Base-by-base conservation (phyloP, 2,888 invertebrate species). In the Hesperia comma region DNA sequence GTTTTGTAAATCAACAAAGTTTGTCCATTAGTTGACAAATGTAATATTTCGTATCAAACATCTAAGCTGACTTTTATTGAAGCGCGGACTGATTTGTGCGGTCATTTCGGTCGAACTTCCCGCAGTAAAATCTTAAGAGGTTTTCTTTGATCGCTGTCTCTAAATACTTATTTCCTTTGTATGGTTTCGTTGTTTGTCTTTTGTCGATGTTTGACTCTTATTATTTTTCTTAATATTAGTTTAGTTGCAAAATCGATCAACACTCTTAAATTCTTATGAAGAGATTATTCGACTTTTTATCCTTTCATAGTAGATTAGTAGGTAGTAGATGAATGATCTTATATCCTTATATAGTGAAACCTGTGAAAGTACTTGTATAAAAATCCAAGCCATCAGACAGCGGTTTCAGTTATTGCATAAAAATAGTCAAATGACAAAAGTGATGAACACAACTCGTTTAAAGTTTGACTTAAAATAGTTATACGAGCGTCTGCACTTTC, bases 61-160 rank as follows among this genome's bases (percentile, higher is more conserved):
- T 43, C 40, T 17, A 12, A 19, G 43, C 12, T 41, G 64, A 66
- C 53, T 66, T 66, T 66, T 60, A 60, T 66, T 51, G 64, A 53
- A 32, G 33, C 41, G 60, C 19, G 12, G 43, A 54, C 43, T 17
- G 58, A 60, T 41, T 66, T 60, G 53, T 43, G 21, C 54, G 21
- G 32, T 66, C 53, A 43, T 46, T 60, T 32, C 40, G 53, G 60
- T 33, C 15, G 6, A 58, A 60, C 53, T 43, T 54, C 60, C 53
- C 33, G 54, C 58, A 54, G 21, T 61, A 26, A 53, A 12, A 51
- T 12, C 15, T 43, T 43, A 54, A 53, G 51, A 66, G 60, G 43
- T 53, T 60, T 64, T 43, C 21, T 66, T 60, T 66, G 43, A 66
- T 43, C 19, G 32, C 33, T 60, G 19, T 17, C 41, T 58, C 14